These are phyloP conservation scores for Athalia rosae DNA, from an alignment of 2,888 invertebrate species.

Conservation along the genomic window DNA sequence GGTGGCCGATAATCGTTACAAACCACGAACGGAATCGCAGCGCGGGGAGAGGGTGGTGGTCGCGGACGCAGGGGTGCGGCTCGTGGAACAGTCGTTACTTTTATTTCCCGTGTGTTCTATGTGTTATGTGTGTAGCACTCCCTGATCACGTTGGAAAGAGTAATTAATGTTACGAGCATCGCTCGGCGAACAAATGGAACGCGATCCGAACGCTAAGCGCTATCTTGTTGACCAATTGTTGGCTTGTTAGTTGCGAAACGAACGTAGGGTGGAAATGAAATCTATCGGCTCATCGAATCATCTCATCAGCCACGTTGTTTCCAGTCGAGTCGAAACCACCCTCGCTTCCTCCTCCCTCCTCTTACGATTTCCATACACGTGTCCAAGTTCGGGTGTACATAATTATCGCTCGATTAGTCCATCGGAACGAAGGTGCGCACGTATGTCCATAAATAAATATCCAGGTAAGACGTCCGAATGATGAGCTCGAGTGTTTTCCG, in stretches of 20 bases:
- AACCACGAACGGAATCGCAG: not conserved
- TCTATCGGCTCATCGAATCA: constrained; percentile 13
- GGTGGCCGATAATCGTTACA: constrained; percentile 22
- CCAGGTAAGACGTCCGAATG: constrained; percentile 11
- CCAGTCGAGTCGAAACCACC: constrained; percentile 8
- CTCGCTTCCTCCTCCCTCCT: not conserved
- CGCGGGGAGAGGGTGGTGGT: too few species aligned
- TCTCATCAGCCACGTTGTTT: constrained; percentile 30
- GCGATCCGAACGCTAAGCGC: constrained; percentile 24
- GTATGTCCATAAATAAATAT: constrained; percentile 8
- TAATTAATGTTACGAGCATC: constrained; percentile 33
- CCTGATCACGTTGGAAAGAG: constrained; percentile 25
- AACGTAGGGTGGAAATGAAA: constrained; percentile 16
- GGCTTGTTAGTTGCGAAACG: not conserved
- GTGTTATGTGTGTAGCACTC: constrained; percentile 4
- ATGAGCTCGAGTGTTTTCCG: not conserved
- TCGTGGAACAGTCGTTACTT: constrained; percentile 29
- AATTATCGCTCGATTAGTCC: constrained; percentile 34
- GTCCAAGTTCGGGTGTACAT: not conserved
- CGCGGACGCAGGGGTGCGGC: not conserved
- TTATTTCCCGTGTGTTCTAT: constrained; percentile 2
- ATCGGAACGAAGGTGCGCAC: constrained; percentile 22
- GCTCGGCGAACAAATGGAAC: constrained; percentile 16
- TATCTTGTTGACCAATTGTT: constrained; percentile 32
- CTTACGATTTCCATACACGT: not conserved